These are phyloP conservation scores for Hedychridium roseum DNA, from an alignment of 2,888 invertebrate species.

Conservation along the genomic window DNA sequence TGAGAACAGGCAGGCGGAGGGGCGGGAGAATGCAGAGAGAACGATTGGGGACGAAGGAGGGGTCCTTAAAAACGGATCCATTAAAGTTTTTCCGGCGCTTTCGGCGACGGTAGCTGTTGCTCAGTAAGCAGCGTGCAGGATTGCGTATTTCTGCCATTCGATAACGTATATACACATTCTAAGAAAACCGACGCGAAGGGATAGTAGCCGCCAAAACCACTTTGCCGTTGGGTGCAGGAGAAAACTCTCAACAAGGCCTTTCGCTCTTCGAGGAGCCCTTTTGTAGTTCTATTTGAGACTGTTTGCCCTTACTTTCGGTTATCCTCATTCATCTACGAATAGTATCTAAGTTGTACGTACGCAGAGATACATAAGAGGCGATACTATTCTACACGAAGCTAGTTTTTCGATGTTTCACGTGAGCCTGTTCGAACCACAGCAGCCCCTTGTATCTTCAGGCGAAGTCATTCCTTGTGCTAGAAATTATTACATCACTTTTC, in stretches of 20 bases:
- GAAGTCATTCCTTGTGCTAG: no score
- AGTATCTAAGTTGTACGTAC: no score
- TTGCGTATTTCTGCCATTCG: conserved; percentile 36
- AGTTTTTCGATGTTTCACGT: no score
- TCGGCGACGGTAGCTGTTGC: conserved; percentile 36
- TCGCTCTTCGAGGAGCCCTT: conserved; percentile 14
- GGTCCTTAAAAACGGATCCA: conserved; percentile 55
- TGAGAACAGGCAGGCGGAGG: conserved; percentile 1
- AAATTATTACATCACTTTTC: no score
- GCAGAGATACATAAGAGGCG: no score
- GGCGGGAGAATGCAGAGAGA: conserved; percentile 1
- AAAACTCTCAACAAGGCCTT: conserved; percentile 28
- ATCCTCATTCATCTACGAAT: no score
- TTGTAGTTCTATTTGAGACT: no score
- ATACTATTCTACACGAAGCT: no score
- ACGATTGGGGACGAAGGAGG: conserved; percentile 14
- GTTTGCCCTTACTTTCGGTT: no score
- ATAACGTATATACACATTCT: conserved; percentile 19
- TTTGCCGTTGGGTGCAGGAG: conserved; percentile 33
- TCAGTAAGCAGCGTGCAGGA: conserved; percentile 28
- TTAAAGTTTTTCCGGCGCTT: conserved; percentile 53
- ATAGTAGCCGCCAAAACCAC: conserved; percentile 15
- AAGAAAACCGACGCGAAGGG: background rate
- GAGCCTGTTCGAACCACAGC: no score
- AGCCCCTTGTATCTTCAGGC: no score